These are phyloP conservation scores for Labrus mixtus DNA, from an alignment of 2,113 vertebrate genomes.

Conservation along the genomic window DNA sequence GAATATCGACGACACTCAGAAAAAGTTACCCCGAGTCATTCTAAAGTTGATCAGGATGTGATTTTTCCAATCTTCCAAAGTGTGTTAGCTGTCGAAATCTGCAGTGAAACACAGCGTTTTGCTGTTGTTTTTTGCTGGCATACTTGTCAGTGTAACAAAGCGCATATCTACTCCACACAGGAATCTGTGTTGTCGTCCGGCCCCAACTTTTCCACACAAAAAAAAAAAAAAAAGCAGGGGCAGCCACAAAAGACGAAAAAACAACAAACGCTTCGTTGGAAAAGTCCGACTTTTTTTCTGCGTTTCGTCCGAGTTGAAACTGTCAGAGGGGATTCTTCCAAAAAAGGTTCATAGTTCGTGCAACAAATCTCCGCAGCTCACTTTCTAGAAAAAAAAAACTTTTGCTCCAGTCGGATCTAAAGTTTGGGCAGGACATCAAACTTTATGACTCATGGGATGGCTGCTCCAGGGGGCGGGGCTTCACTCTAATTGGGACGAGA, in stretches of 20 bases:
- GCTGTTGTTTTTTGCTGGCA: constrained; percentile 69
- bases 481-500: constrained; percentile 65
- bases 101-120: constrained; percentile 55
- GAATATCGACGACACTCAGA: constrained; percentile 60
- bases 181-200: constrained; percentile 61
- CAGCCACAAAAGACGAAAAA: constrained; percentile 40
- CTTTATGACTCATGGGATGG: constrained; percentile 83
- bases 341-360: constrained; percentile 37
- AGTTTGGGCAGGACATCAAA: constrained; percentile 86
- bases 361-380: constrained; percentile 82
- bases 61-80: constrained; percentile 26
- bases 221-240: constrained; percentile 30
- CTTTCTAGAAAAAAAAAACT: constrained; percentile 74
- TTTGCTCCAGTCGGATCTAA: constrained; percentile 78
- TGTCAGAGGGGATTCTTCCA: background rate
- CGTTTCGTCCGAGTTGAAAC: background rate
- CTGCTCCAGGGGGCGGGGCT: constrained; percentile 73
- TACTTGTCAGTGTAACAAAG: constrained; percentile 77
- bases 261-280: constrained; percentile 21
- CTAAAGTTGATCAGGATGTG: constrained; percentile 38
- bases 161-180: constrained; percentile 76
- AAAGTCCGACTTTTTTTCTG: background rate
- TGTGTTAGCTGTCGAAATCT: constrained; percentile 75
- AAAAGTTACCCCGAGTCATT: constrained; percentile 68
- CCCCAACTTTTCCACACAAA: constrained; percentile 31